phyloP scores from a whole-genome alignment of 2,888 invertebrate genomes.

The Synanthedon myopaeformis region DNA sequence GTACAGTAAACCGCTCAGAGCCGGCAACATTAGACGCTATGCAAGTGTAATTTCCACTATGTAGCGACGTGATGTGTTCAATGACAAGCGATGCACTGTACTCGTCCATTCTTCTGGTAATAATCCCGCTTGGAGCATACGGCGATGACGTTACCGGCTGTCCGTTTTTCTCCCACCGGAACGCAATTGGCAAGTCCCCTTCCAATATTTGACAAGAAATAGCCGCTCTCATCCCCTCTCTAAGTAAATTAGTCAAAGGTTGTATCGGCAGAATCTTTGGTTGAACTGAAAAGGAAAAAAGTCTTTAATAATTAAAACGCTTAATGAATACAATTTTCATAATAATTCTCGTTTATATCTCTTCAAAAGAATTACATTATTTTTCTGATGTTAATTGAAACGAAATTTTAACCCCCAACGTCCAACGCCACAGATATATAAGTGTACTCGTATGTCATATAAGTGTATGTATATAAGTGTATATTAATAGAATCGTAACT shows the following conservation, averaged over 20 bases:
- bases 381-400: constrained; percentile 28
- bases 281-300: constrained; percentile 71
- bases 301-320: background rate
- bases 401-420: constrained; percentile 23
- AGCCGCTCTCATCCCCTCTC: constrained; percentile 89
- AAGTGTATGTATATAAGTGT: too few relatives aligned
- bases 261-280: constrained; percentile 88
- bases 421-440: too few relatives aligned
- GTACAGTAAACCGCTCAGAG: constrained; percentile 80
- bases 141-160: constrained; percentile 78
- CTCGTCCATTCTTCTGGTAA: constrained; percentile 77
- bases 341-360: too few relatives aligned
- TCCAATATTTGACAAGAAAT: constrained; percentile 92
- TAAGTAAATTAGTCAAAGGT: constrained; percentile 81
- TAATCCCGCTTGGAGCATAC: constrained; percentile 58
- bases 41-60: constrained; percentile 93
- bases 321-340: too few relatives aligned
- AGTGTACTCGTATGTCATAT: too few relatives aligned
- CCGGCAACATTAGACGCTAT: constrained; percentile 90
- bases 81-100: constrained; percentile 89
- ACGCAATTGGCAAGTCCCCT: constrained; percentile 91
- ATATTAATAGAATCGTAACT: too few relatives aligned
- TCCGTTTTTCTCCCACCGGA: constrained; percentile 92
- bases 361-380: constrained; percentile 8
- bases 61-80: constrained; percentile 85